Conservation (phyloP, 2,888 invertebrate species). For the Sminthurinus aureus region DNA sequence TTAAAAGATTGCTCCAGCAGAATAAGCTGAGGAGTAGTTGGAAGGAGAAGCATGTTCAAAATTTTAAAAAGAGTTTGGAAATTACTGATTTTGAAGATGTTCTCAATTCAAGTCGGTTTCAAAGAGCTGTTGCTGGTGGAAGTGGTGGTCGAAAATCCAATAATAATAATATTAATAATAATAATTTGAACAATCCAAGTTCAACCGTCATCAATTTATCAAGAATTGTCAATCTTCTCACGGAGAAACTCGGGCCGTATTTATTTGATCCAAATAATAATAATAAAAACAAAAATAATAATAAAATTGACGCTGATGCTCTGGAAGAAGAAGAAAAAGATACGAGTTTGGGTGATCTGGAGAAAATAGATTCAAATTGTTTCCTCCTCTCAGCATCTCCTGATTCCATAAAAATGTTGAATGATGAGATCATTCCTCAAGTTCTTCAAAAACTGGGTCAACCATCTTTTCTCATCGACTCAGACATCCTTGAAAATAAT, state of each 20-base stretch:
- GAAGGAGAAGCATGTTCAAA: background rate
- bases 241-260: background rate
- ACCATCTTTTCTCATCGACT: background rate
- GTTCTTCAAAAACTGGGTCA: slow-evolving; percentile 8
- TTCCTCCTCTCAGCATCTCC: slow-evolving; percentile 9
- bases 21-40: background rate
- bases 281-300: background rate
- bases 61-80: background rate
- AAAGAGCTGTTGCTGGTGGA: too few relatives aligned
- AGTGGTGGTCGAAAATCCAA: too few relatives aligned
- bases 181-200: background rate
- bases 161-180: background rate
- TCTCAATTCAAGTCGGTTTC: background rate
- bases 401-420: slow-evolving; percentile 15
- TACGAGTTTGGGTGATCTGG: background rate
- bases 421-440: slow-evolving; percentile 14
- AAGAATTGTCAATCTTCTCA: background rate
- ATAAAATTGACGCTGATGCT: background rate
- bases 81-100: background rate
- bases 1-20: slow-evolving; percentile 17
- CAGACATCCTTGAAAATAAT: background rate
- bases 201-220: slow-evolving; percentile 7
- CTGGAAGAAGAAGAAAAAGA: background rate
- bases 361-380: too few relatives aligned
- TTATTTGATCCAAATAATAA: background rate